Evolutionary conservation across 2,113 vertebrate species (phyloP).

Genomic region (Formicarius rufipectus): DNA sequence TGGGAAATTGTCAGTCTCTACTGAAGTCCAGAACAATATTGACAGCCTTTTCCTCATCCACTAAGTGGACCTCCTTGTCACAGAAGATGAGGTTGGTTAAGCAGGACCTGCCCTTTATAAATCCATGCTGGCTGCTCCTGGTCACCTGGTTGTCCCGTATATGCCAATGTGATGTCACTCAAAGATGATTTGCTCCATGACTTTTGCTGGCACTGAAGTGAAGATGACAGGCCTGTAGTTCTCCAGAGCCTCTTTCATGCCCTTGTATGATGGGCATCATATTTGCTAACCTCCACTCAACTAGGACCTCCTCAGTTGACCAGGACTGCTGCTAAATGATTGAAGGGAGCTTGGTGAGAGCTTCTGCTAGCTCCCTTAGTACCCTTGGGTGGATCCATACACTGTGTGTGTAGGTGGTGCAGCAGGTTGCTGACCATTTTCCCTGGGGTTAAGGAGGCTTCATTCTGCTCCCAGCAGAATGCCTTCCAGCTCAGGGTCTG

Average conservation of each 20-base stretch:
- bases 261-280: not conserved
- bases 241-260: not conserved
- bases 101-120: not conserved
- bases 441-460: not conserved
- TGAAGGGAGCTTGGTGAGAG: not conserved
- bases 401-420: rapidly evolving
- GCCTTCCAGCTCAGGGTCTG: not conserved
- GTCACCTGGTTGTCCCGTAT: no score
- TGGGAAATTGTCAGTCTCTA: not conserved
- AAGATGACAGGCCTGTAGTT: not conserved
- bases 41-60: not conserved
- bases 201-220: not conserved
- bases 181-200: not conserved
- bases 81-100: not conserved
- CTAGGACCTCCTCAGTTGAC: not conserved
- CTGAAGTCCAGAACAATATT: not conserved
- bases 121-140: not conserved
- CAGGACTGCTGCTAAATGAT: not conserved
- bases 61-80: not conserved
- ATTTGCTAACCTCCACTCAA: not conserved
- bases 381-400: not conserved
- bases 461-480: not conserved
- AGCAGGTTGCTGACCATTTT: not conserved
- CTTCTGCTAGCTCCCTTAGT: not conserved
- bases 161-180: not conserved